Base-by-base conservation (phyloP, 2,113 vertebrate species). In the Anhinga rufa region DNA sequence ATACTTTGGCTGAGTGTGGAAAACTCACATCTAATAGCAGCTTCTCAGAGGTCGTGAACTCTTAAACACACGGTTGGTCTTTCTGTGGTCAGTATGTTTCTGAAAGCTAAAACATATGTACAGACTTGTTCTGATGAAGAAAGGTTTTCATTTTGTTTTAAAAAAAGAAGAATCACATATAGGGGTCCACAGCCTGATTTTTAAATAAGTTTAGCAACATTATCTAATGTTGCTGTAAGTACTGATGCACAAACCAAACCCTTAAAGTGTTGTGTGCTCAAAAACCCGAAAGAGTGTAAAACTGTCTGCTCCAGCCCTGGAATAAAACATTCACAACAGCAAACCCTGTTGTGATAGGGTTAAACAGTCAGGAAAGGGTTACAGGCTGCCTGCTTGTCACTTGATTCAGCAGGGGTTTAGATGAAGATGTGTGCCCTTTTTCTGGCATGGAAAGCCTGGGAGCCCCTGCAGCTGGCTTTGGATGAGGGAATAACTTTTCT, bases 351-450 rank as follows among this genome's bases (percentile, higher is more conserved):
- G 65, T 79, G 77, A 85, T 21, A 38, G 93, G 66, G 74, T 97
- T 95, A 94, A 95, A 72, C 58, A 62, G 87, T n/a, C 49, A 93
- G 75, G 84, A 95, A 95, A 77, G 93, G 49, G 92, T 97, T 97
- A 96, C 91, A 91, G 54, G 21, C 92, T 95, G 82, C 71, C 64
- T 86, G 75, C 92, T 58, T 92, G 90, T 96, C 92, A 80, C 82
- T 97, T 77, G 92, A 85, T 91, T 95, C 93, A 65, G 89, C 85
- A 88, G 87, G 61, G 58, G 40, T 80, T 95, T 91, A 90, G 62
- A 77, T 82, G 85, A 84, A 96, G 95, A 94, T 88, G 93, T 95
- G 95, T 96, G 75, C 96, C 95, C 96, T 95, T 96, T 95, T 94
- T 96, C 90, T 96, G 94, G 84, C 87, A 77, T 90, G 90, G 94